Evolutionary conservation across 2,797 vertebrate genomes (phyloP), one percentile per base, ranked within the genome.

Genomic region (Urocyon cinereoargenteus): DNA sequence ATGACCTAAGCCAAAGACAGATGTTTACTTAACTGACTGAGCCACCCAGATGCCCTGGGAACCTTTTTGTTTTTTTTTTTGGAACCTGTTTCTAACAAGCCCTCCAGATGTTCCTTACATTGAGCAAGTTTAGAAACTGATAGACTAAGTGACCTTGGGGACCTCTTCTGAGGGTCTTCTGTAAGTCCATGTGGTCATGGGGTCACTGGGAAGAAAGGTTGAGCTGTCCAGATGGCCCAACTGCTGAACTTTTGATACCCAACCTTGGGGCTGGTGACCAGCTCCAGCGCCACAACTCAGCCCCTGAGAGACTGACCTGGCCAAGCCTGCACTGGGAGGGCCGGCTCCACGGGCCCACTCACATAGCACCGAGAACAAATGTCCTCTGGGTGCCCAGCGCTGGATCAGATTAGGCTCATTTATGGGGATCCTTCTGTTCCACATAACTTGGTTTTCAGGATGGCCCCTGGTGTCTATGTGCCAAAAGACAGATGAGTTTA

Each of bases 331-430:
- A 0, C 12, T 51, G 13, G 49, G 9, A 40, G 22, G 61, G 40
- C 62, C 45, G 21, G 49, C 49, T 84, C 61, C 31, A 11, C 18
- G 55, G 53, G 77, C 40, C 3, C 36, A 5, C 57, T 40, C 0
- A 8, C 19, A 22, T 28, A 36, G 26, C 19, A 28, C 57, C 24
- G 92, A 40, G 36, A 34, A 66, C 66, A 72, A 10, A 14, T 34
- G 31, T 26, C 78, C 31, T 51, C 51, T 34, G 2, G 66, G 7
- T 11, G 5, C 34, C 24, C 0, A 0, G 64, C 26, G 1, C n/a
- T 55, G 31, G 13, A 82, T 10, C 26, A 3, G 55, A 61, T 19
- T 57, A 57, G 45, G n/a, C 68, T 86, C 64, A 31, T 57, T 89
- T 34, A 59, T 64, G 2, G 40, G 18, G 57, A 88, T 40, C 34